Percentiles rank a stretch among this genome's conserved stretches.
Evolutionary conservation across 2,888 invertebrate species (phyloP).

Genomic region (Drosophila infuscata): DNA sequence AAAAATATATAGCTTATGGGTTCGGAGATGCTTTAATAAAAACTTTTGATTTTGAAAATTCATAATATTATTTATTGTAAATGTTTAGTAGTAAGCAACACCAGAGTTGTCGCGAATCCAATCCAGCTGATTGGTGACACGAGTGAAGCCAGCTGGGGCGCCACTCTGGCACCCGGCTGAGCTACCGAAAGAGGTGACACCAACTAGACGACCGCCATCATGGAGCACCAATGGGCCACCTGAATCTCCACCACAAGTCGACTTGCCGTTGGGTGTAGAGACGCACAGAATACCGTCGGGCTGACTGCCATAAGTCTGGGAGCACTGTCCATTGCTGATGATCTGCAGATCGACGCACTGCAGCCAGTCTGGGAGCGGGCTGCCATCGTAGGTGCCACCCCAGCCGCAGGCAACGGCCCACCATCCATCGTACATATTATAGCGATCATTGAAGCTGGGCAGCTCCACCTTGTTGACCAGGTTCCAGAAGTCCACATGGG

Average conservation of each 20-base stretch:
- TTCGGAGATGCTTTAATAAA: background rate
- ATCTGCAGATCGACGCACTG: constrained; percentile 81
- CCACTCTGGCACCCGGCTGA: constrained; percentile 55
- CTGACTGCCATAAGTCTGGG: constrained; percentile 81
- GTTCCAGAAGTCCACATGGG: constrained; percentile 46
- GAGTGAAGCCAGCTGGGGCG: constrained; percentile 56
- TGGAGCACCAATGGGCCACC: constrained; percentile 70
- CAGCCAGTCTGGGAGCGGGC: constrained; percentile 68
- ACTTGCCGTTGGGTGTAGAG: constrained; percentile 42
- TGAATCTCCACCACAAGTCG: constrained; percentile 64
- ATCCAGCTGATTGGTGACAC: constrained; percentile 54
- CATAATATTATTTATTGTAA: background rate
- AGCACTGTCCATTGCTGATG: constrained; percentile 81
- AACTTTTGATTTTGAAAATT: background rate
- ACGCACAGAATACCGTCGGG: constrained; percentile 50
- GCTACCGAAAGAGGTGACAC: constrained; percentile 62
- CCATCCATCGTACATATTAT: constrained; percentile 74
- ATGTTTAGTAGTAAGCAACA: constrained; percentile 51
- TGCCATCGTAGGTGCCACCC: constrained; percentile 80
- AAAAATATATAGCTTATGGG: background rate
- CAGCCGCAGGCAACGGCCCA: constrained; percentile 83
- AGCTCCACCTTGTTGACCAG: constrained; percentile 52
- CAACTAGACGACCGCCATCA: constrained; percentile 44
- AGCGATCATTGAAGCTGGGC: constrained; percentile 50
- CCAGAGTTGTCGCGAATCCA: constrained; percentile 70